A percentile compares a stretch with the other conserved stretches of the same genome.
phyloP scores from a whole-genome alignment of 2,113 vertebrate species.

The rat (Rattus norvegicus) region DNA sequence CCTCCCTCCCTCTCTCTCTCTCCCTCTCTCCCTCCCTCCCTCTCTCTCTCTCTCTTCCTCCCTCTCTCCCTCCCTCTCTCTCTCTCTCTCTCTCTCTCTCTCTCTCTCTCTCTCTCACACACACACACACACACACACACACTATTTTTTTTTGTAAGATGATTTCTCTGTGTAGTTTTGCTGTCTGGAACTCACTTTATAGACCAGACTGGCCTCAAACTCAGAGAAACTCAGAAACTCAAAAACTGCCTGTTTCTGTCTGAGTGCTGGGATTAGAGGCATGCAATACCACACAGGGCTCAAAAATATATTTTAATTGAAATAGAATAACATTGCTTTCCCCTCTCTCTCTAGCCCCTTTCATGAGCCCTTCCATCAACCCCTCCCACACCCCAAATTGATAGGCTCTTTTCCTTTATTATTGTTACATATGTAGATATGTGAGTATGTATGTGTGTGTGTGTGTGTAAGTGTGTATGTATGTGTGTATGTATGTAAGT shows the following conservation, averaged over 20 bases:
- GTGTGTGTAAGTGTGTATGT: background rate
- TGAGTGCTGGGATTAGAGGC: background rate
- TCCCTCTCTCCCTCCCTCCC: too few species aligned
- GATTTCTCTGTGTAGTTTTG: background rate
- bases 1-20: too few species aligned
- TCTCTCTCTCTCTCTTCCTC: too few species aligned
- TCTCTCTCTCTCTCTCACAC: too few species aligned
- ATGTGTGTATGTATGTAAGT: background rate
- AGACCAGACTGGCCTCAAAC: background rate
- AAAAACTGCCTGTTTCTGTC: background rate
- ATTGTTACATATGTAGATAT: background rate
- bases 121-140: too few species aligned
- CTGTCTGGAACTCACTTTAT: background rate
- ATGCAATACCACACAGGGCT: fast-evolving
- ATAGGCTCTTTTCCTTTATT: background rate
- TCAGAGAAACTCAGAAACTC: background rate
- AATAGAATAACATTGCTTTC: background rate
- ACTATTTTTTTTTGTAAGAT: background rate
- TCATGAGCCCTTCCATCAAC: background rate
- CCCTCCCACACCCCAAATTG: background rate
- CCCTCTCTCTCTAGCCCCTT: too few species aligned
- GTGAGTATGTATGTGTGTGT: background rate
- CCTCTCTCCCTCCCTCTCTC: too few species aligned
- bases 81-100: too few species aligned
- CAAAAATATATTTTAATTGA: background rate